Percentiles rank a stretch among this genome's conserved stretches.
Evolutionary conservation across 1,140 invertebrate species (phyloP).

Genomic region (Probaryconus sp.): DNA sequence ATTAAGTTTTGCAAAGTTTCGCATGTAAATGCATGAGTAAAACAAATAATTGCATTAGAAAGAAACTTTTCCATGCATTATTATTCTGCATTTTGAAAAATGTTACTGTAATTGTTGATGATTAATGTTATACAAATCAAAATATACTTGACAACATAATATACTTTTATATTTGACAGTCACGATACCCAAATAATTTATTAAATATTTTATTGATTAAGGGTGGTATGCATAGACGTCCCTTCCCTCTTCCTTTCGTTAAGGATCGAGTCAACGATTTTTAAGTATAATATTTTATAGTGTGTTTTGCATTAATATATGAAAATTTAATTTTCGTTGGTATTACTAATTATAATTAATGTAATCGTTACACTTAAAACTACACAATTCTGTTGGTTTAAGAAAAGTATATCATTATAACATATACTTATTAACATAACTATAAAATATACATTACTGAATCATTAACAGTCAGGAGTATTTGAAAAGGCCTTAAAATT

Average conservation of each 20-base stretch:
- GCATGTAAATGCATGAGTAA: conserved; percentile 45
- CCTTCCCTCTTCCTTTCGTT: conserved; percentile 74
- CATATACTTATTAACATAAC: too few species aligned
- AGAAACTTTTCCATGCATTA: not conserved
- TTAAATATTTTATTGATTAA: conserved; percentile 66
- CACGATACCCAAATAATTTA: conserved; percentile 1
- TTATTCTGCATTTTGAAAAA: conserved; percentile 48
- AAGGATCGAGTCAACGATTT: conserved; percentile 73
- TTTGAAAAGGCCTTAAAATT: too few species aligned
- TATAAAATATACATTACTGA: too few species aligned
- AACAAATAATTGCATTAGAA: conserved; percentile 5
- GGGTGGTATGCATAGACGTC: conserved; percentile 74
- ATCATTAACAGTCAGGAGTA: too few species aligned
- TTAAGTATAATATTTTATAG: conserved; percentile 69
- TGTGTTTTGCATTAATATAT: conserved; percentile 55
- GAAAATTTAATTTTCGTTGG: too few species aligned
- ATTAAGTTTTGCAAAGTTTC: conserved; percentile 47
- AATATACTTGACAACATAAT: conserved; percentile 6
- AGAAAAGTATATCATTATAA: too few species aligned
- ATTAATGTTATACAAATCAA: conserved; percentile 35
- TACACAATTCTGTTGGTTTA: conserved; percentile 5
- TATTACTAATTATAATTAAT: too few species aligned
- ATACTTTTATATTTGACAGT: conserved; percentile 18
- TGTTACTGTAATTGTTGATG: conserved; percentile 1
- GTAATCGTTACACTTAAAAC: not conserved